Evolutionary conservation across 2,888 invertebrate species (phyloP).

Genomic region (Dichetophora obliterata): DNA sequence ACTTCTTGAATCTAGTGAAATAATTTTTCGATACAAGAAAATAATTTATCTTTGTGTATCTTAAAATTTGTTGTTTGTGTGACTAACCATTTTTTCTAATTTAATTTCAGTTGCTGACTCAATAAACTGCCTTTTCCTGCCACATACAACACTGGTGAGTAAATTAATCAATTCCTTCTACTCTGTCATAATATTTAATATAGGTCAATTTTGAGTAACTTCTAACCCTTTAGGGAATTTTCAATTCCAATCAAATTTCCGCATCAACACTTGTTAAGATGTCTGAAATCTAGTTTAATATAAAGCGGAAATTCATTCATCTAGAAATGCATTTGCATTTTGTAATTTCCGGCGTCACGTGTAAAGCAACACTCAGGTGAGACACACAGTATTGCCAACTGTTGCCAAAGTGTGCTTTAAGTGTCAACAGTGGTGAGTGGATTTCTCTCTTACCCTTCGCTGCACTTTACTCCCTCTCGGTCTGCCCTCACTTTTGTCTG

Average conservation of each 20-base stretch:
- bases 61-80: too few species aligned
- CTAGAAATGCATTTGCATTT: constrained; percentile 40
- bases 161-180: constrained; percentile 22
- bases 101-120: background rate
- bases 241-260: constrained; percentile 39
- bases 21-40: too few species aligned
- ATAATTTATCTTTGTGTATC: too few species aligned
- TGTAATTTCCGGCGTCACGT: constrained; percentile 19
- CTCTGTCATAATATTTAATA: too few species aligned
- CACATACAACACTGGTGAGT: background rate
- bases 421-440: too few species aligned
- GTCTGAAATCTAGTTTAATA: constrained; percentile 51
- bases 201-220: too few species aligned
- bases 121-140: too few species aligned
- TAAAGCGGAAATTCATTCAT: constrained; percentile 57
- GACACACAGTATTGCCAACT: background rate
- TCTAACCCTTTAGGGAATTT: background rate
- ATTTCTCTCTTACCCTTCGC: too few species aligned
- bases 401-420: background rate
- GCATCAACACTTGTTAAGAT: constrained; percentile 38
- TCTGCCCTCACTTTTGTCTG: background rate
- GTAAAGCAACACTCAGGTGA: background rate
- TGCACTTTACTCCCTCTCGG: background rate
- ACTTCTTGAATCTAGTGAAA: too few species aligned
- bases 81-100: background rate